Conservation (phyloP, 2,797 vertebrate genomes). For the Notolabrus celidotus region DNA sequence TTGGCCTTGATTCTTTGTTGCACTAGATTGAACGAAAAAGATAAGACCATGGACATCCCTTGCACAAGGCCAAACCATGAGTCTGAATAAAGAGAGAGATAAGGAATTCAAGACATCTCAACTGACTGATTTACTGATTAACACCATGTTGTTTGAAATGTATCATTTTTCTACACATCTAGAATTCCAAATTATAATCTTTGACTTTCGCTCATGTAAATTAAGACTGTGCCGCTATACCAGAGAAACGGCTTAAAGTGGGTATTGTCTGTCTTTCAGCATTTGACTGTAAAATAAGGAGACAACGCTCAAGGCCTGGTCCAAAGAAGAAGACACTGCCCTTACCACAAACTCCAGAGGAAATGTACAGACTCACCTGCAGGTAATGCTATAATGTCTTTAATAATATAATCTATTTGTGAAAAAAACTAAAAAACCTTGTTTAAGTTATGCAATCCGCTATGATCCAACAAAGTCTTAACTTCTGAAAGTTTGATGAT, state of each 20-base stretch:
- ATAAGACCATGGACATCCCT: constrained; percentile 4
- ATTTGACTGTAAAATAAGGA: constrained; percentile 95
- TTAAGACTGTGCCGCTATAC: neutral
- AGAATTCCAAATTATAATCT: neutral
- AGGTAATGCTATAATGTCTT: constrained; percentile 82
- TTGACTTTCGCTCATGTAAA: neutral
- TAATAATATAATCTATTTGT: no score
- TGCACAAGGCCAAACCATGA: constrained; percentile 3
- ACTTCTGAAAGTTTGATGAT: no score
- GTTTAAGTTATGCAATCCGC: no score
- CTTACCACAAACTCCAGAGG: constrained; percentile 93
- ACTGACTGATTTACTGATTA: constrained; percentile 2
- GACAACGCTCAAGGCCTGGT: constrained; percentile 94
- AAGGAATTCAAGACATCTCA: constrained; percentile 1
- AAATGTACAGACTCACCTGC: constrained; percentile 98
- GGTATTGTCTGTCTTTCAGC: constrained; percentile 78
- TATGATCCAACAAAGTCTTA: no score
- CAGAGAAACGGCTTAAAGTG: neutral
- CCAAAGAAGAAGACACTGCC: constrained; percentile 95
- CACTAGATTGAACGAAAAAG: neutral
- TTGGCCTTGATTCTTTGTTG: neutral
- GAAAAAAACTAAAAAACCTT: no score
- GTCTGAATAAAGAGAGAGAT: neutral
- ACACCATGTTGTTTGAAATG: neutral
- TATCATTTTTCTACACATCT: neutral